phyloP scores from a whole-genome alignment of 2,113 vertebrate species.

The Eudyptes chrysolophus region DNA sequence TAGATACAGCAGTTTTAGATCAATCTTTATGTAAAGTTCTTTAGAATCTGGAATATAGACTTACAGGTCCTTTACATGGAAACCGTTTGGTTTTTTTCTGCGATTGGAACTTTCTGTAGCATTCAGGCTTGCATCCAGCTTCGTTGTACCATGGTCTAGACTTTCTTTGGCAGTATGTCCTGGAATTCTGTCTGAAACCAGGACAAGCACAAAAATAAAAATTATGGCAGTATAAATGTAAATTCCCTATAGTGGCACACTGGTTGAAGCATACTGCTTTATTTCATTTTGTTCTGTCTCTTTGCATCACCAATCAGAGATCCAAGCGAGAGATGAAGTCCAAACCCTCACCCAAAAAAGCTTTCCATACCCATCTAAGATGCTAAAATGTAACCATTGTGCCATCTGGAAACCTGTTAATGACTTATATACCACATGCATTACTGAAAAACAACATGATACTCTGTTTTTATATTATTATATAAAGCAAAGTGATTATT shows the following conservation, averaged over 20 bases:
- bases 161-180: neutral
- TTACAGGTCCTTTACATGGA: neutral
- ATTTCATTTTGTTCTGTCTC: neutral
- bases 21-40: neutral
- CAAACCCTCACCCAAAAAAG: rapidly evolving
- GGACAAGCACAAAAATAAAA: neutral
- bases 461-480: neutral
- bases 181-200: too few species aligned
- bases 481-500: neutral
- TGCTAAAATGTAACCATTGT: neutral
- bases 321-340: neutral
- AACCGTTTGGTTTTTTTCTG: neutral
- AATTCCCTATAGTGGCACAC: neutral
- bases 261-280: neutral
- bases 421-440: neutral
- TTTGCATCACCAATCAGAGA: neutral
- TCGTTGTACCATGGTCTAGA: neutral
- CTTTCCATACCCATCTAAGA: neutral
- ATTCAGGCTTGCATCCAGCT: neutral
- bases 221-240: neutral
- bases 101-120: neutral
- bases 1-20: neutral
- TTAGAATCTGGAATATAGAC: neutral
- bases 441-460: neutral
- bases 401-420: neutral